Conservation (phyloP, 1,140 invertebrate species). For the Carposina sasakii region DNA sequence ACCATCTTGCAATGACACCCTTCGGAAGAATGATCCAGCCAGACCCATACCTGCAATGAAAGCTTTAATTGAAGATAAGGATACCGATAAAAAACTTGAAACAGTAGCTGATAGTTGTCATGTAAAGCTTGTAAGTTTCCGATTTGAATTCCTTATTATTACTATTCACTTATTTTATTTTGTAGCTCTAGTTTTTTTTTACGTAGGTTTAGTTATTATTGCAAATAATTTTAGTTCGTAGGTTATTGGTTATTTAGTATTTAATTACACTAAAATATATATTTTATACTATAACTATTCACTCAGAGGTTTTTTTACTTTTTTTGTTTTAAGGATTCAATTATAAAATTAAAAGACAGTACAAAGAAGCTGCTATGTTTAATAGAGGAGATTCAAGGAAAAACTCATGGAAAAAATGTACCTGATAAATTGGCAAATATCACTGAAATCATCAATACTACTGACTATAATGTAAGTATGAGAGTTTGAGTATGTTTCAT, state of each 20-base stretch:
- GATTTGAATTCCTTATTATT: background rate
- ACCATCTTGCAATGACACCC: too few relatives aligned
- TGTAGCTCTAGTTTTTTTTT: background rate
- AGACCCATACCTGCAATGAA: too few relatives aligned
- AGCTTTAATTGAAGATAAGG: too few relatives aligned
- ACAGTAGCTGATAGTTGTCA: too few relatives aligned
- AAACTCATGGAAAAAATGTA: conserved; percentile 28
- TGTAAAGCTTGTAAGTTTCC: conserved; percentile 21
- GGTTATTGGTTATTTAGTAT: too few relatives aligned
- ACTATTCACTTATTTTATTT: background rate
- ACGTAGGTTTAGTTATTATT: too few relatives aligned
- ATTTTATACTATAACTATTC: background rate
- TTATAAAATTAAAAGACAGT: conserved; percentile 43
- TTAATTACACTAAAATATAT: background rate
- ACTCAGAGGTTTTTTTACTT: conserved; percentile 5
- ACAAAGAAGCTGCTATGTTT: conserved; percentile 46
- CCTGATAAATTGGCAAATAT: background rate
- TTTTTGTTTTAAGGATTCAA: conserved; percentile 33
- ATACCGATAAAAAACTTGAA: too few relatives aligned
- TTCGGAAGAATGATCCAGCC: too few relatives aligned
- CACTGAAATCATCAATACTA: background rate
- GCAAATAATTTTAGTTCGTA: too few relatives aligned
- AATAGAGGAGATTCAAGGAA: conserved; percentile 46
- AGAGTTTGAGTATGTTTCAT: background rate
- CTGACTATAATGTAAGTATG: background rate